Evolutionary conservation across 2,113 vertebrate genomes (phyloP).

Genomic region (Chlamydotis undulata): DNA sequence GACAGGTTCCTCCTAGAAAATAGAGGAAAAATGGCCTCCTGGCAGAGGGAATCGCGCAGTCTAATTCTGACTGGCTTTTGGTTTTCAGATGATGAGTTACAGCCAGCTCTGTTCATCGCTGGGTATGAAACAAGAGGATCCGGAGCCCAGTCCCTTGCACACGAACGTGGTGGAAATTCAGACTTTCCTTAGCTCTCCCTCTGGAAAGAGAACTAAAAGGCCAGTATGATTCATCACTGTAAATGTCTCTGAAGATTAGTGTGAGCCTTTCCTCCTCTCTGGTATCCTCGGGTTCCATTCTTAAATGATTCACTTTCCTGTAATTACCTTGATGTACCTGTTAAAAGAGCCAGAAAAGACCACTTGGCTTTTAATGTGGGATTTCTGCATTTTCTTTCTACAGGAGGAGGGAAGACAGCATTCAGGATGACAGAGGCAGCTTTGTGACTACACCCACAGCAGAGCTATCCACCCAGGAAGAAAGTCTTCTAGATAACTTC

Average conservation of each 20-base stretch:
- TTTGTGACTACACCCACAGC: conserved; percentile 92
- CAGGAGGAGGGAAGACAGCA: conserved; percentile 87
- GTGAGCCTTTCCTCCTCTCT: background rate
- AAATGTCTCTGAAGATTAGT: background rate
- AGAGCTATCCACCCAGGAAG: conserved; percentile 93
- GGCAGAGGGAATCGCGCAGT: background rate
- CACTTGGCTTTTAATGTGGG: background rate
- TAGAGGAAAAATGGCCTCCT: background rate
- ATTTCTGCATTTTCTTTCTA: background rate
- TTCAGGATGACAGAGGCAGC: conserved; percentile 85
- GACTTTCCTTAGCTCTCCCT: conserved; percentile 91
- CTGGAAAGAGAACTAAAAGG: conserved; percentile 88
- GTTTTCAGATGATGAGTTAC: conserved; percentile 80
- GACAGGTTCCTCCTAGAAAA: background rate
- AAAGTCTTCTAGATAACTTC: conserved; percentile 89
- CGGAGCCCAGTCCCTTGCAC: conserved; percentile 68
- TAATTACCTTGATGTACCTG: background rate
- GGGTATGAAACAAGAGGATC: conserved; percentile 82
- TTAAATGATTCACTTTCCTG: background rate
- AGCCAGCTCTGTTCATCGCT: conserved; percentile 87
- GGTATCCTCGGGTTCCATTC: background rate
- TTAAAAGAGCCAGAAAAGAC: background rate
- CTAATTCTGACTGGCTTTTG: background rate
- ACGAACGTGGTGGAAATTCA: conserved; percentile 77
- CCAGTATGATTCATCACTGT: background rate